Evolutionary conservation across 2,888 invertebrate genomes (phyloP).

Genomic region (Drosophila neoperkinsi): DNA sequence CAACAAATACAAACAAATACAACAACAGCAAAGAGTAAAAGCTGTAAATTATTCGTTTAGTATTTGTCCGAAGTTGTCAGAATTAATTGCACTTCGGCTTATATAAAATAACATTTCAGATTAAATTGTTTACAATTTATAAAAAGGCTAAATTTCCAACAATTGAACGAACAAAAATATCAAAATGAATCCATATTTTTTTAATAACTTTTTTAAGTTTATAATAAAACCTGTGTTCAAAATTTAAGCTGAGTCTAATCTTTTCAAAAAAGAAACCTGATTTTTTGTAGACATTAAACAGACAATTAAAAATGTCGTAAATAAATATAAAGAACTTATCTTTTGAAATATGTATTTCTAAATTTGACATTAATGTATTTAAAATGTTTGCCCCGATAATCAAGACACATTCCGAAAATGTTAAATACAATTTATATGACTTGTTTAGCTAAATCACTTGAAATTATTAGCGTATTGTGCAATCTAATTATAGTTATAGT

Average conservation of each 20-base stretch:
- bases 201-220: not conserved
- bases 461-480: not conserved
- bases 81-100: conserved; percentile 3
- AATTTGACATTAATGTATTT: conserved; percentile 2
- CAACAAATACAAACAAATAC: conserved; percentile 1
- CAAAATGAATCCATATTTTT: not conserved
- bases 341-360: not conserved
- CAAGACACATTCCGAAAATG: not conserved
- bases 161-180: not conserved
- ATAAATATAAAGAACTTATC: not conserved
- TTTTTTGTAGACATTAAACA: not conserved
- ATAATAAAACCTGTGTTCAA: not conserved
- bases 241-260: not conserved
- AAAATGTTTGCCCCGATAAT: not conserved
- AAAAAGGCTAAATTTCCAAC: not conserved
- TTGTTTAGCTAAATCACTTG: not conserved
- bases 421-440: not conserved
- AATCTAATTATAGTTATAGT: conserved; percentile 1
- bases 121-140: not conserved
- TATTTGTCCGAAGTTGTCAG: conserved; percentile 11
- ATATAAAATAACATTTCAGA: not conserved
- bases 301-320: not conserved
- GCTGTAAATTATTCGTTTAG: conserved; percentile 22
- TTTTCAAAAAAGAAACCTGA: not conserved
- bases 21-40: conserved; percentile 7